Percentiles rank a stretch among this genome's conserved stretches.
phyloP scores from a whole-genome alignment of 37 sponge, comb jelly and placozoan genomes.

The Halichondria panicea region DNA sequence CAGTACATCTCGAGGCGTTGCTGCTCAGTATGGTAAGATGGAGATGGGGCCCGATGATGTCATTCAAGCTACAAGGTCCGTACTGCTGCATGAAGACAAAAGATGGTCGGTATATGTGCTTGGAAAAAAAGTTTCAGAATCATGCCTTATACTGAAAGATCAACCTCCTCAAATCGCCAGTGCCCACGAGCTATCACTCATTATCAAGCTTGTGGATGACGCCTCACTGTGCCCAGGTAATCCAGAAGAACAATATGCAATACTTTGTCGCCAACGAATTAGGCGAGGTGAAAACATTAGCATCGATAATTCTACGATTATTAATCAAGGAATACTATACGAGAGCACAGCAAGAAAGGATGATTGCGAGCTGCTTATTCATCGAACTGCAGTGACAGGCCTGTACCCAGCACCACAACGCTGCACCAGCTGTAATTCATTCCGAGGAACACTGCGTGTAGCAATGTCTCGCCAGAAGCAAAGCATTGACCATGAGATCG shows the following conservation, averaged over 20 bases:
- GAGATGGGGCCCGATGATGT: no score
- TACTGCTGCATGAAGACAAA: no score
- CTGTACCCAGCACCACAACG: constrained; percentile 2
- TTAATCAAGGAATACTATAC: background rate
- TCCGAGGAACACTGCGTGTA: constrained; percentile 1
- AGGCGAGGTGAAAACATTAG: background rate
- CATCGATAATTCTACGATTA: background rate
- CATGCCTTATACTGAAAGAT: background rate
- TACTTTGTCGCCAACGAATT: background rate
- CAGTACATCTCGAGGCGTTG: no score
- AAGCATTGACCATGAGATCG: background rate
- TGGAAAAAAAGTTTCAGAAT: background rate
- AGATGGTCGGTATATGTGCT: no score
- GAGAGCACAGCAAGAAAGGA: background rate
- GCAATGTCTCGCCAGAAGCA: background rate
- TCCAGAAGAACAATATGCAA: constrained; percentile 3
- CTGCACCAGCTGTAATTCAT: constrained; percentile 1
- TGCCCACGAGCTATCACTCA: no score
- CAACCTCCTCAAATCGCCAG: background rate
- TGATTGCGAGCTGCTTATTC: background rate
- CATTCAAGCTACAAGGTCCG: no score
- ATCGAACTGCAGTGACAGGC: background rate
- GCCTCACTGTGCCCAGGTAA: constrained; percentile 8
- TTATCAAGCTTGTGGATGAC: background rate
- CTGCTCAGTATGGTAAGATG: no score